Percentiles rank a stretch among this genome's conserved stretches.
Evolutionary conservation across 1,140 invertebrate species (phyloP).

Genomic region (Stegodyphus dumicola): DNA sequence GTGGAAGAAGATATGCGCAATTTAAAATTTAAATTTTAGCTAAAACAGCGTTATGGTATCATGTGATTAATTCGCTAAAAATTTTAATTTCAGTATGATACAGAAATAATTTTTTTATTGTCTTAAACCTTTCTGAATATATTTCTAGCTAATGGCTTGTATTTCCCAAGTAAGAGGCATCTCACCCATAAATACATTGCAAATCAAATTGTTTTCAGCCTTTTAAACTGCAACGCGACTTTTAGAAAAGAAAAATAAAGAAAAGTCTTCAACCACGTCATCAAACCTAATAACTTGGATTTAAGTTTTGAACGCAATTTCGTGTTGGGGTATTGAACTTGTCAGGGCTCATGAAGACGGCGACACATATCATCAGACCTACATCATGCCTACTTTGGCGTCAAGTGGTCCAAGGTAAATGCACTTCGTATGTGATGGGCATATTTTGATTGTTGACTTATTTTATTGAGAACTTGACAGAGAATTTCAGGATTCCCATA

Average conservation of each 20-base stretch:
- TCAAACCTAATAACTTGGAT: background rate
- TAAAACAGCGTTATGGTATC: no score
- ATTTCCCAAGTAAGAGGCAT: no score
- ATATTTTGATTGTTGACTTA: background rate
- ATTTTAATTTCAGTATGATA: no score
- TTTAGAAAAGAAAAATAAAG: background rate
- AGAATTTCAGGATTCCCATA: background rate
- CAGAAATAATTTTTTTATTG: no score
- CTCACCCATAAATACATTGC: no score
- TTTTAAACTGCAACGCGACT: no score
- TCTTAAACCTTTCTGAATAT: no score
- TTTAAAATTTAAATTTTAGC: no score
- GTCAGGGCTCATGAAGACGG: background rate
- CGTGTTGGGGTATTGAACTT: background rate
- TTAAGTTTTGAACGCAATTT: background rate
- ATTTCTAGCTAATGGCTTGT: no score
- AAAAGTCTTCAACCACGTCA: background rate
- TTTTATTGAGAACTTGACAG: background rate
- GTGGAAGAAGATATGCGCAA: no score
- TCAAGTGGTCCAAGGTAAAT: background rate
- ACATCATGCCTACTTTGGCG: background rate
- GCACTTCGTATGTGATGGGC: background rate
- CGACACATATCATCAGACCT: background rate
- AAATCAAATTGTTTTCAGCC: no score
- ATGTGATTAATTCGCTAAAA: no score